Percentiles rank a stretch among this genome's conserved stretches.
Evolutionary conservation across 2,113 vertebrate genomes (phyloP).

Genomic region (Ceyx melanurus): DNA sequence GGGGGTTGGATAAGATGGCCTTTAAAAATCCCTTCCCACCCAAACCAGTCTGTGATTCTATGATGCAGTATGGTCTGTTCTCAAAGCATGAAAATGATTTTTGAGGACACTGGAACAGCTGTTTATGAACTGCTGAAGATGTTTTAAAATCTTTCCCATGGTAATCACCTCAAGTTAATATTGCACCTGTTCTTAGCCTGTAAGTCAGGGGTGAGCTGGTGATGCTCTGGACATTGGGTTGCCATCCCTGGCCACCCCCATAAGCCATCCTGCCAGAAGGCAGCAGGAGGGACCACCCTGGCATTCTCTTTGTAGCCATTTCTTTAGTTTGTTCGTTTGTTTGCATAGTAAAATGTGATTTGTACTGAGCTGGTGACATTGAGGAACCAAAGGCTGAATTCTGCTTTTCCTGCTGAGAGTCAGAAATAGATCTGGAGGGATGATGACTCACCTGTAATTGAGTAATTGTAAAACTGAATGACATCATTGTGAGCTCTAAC

Average conservation of each 20-base stretch:
- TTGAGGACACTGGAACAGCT: background rate
- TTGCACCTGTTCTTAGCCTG: background rate
- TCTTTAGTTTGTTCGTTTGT: background rate
- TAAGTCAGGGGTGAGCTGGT: background rate
- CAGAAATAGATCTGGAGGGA: constrained; percentile 54
- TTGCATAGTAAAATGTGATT: background rate
- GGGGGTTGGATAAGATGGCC: background rate
- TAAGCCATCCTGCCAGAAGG: background rate
- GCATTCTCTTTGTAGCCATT: accelerated
- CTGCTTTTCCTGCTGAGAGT: background rate
- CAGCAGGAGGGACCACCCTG: background rate
- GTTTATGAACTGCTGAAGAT: background rate
- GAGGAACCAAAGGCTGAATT: background rate
- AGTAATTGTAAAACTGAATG: background rate
- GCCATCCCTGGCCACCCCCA: background rate
- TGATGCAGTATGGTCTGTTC: background rate
- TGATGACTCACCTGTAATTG: constrained; percentile 59
- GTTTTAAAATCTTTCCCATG: background rate
- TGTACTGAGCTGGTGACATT: background rate
- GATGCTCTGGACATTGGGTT: background rate
- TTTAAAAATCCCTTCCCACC: background rate
- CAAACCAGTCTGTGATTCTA: background rate
- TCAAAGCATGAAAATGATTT: background rate
- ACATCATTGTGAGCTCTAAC: background rate
- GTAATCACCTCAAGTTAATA: background rate